Evolutionary conservation across 2,113 vertebrate species (phyloP), one percentile per base, ranked within the genome.

Genomic region (Nanorana parkeri): DNA sequence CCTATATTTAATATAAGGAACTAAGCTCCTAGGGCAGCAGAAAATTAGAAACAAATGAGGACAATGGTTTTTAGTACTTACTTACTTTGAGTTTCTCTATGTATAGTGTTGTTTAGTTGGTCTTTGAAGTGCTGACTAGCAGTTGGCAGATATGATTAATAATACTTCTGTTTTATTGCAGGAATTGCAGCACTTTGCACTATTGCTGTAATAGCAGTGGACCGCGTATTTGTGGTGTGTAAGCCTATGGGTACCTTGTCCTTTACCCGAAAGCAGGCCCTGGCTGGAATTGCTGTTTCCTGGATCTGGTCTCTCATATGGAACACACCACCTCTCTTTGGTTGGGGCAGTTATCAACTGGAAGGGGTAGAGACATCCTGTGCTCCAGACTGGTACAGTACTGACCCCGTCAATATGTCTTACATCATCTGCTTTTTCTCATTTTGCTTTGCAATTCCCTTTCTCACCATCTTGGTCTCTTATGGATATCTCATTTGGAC

Each of bases 231-330:
- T 86, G 90, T 93, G 47, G 87, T 93, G 1, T 90, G 89, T 75
- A 92, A 90, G 75, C 92, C 91, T 1, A 65, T 93, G 84, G 93
- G 91, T 2, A 88, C 76, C 20, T 73, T 94, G 6, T 77, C 77
- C 7, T 86, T 86, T 17, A 78, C 68, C 21, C 26, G 77, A 36
- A 88, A 85, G 68, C 91, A 94, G 20, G 92, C 92, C 0, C 3
- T 85, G 3, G 86, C 85, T n/a, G 91, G 92, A 0, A 88, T 92
- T 20, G 87, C 72, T 2, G 41, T 88, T 3, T 89, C 89, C 32
- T 94, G 92, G 92, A 64, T 89, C 13, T 93, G 91, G 92, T 93
- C 92, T 51, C 83, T 94, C 20, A 81, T 87, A 6, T 94, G 93
- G 92, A 94, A 94, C 77, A 63, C 88, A 0, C 91, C 93, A 0